Evolutionary conservation across 2,113 vertebrate species (phyloP).

Genomic region (Romanogobio albipinnatus): DNA sequence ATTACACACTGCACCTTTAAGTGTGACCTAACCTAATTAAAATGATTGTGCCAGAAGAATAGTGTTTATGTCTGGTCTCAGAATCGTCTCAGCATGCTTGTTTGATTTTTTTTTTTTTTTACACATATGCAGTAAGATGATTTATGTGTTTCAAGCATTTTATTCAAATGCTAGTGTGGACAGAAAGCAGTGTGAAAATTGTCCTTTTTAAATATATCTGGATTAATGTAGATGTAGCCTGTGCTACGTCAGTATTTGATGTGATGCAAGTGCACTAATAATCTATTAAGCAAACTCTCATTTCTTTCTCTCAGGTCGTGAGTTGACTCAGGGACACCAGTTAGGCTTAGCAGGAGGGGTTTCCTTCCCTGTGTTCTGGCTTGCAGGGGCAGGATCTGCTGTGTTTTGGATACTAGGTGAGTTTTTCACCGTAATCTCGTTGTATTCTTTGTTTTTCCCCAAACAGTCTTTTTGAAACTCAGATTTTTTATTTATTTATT

Average conservation of each 20-base stretch:
- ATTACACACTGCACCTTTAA: too few relatives aligned
- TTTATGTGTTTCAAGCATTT: too few relatives aligned
- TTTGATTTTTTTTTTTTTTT: too few relatives aligned
- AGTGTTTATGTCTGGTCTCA: too few relatives aligned
- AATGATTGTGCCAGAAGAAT: too few relatives aligned
- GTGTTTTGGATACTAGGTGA: constrained; percentile 93
- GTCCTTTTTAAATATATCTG: neutral
- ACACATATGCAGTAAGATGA: too few relatives aligned
- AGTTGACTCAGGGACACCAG: constrained; percentile 84
- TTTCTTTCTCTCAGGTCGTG: constrained; percentile 75
- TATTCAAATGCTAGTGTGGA: too few relatives aligned
- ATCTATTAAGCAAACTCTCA: neutral
- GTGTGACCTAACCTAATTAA: too few relatives aligned
- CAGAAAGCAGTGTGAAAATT: neutral
- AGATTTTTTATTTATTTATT: neutral
- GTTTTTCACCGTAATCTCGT: constrained; percentile 38
- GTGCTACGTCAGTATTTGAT: neutral
- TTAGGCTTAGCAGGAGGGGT: constrained; percentile 82
- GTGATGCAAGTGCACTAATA: neutral
- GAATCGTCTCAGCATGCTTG: too few relatives aligned
- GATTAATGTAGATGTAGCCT: too few relatives aligned
- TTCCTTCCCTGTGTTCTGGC: constrained; percentile 91
- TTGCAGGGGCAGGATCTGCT: constrained; percentile 87
- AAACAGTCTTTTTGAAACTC: neutral
- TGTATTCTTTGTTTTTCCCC: neutral